These are phyloP conservation scores for Bradypus variegatus DNA, from an alignment of 2,797 vertebrate genomes.

Conservation along the genomic window DNA sequence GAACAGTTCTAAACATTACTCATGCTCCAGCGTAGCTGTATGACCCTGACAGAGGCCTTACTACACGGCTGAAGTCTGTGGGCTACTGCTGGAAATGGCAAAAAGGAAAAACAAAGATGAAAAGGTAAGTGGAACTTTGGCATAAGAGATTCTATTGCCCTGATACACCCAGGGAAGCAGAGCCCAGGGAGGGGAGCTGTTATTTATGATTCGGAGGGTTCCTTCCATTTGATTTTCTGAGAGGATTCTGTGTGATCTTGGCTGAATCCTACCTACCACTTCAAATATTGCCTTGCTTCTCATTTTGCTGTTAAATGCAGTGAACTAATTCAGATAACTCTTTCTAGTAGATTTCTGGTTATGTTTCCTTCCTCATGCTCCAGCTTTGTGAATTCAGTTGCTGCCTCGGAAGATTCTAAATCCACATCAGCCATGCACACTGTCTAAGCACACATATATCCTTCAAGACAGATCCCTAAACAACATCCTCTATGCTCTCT, in stretches of 20 bases:
- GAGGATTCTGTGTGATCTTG: not conserved
- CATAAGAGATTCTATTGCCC: not conserved
- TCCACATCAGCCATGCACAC: not conserved
- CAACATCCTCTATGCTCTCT: not conserved
- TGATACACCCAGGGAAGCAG: not conserved
- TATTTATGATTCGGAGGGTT: slow-evolving; percentile 7
- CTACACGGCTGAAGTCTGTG: not conserved
- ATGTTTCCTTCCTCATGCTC: not conserved
- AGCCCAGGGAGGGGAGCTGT: not conserved
- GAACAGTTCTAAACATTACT: not conserved
- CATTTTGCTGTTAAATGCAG: not conserved
- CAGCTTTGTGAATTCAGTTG: slow-evolving; percentile 16
- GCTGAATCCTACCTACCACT: not conserved
- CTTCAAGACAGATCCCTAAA: not conserved
- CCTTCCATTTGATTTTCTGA: slow-evolving; percentile 39
- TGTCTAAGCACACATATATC: not conserved
- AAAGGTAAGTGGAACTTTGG: not conserved
- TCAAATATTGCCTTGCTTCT: not conserved
- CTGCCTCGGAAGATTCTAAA: slow-evolving; percentile 3
- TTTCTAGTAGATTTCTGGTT: not conserved
- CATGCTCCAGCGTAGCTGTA: not conserved
- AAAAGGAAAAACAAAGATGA: not conserved
- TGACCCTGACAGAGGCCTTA: not conserved
- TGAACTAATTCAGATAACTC: not conserved
- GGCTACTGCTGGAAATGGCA: not conserved